These are phyloP conservation scores for Hirtodrosophila confusa DNA, from an alignment of 2,888 invertebrate genomes.

Conservation along the genomic window DNA sequence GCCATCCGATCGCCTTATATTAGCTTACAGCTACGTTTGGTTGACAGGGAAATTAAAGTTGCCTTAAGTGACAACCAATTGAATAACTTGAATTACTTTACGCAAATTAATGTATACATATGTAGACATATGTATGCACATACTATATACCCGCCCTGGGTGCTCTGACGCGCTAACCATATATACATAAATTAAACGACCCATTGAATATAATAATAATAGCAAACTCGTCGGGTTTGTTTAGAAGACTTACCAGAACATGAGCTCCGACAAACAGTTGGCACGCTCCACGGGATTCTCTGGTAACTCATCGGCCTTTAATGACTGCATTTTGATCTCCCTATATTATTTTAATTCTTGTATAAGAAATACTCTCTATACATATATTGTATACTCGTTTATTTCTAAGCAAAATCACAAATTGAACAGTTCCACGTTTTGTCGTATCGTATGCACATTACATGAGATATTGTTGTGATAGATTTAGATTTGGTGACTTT, in stretches of 20 bases:
- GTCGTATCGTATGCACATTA: constrained; percentile 19
- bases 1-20: constrained; percentile 33
- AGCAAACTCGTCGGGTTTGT: constrained; percentile 35
- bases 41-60: constrained; percentile 44
- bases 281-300: constrained; percentile 85
- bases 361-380: not conserved
- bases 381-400: not conserved
- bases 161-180: constrained; percentile 25
- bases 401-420: constrained; percentile 23
- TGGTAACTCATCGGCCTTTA: constrained; percentile 84
- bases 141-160: constrained; percentile 10
- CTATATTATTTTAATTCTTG: constrained; percentile 4
- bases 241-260: constrained; percentile 85
- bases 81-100: constrained; percentile 48
- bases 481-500: constrained; percentile 26
- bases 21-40: constrained; percentile 36
- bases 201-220: constrained; percentile 63
- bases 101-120: constrained; percentile 20
- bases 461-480: constrained; percentile 31
- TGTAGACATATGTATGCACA: not conserved
- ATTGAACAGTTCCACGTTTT: constrained; percentile 6
- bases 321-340: constrained; percentile 77
- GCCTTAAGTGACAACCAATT: constrained; percentile 52
- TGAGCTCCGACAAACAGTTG: constrained; percentile 86
- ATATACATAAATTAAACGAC: constrained; percentile 51